Conservation (phyloP, 2,113 vertebrate genomes). For the Pionites leucogaster region DNA sequence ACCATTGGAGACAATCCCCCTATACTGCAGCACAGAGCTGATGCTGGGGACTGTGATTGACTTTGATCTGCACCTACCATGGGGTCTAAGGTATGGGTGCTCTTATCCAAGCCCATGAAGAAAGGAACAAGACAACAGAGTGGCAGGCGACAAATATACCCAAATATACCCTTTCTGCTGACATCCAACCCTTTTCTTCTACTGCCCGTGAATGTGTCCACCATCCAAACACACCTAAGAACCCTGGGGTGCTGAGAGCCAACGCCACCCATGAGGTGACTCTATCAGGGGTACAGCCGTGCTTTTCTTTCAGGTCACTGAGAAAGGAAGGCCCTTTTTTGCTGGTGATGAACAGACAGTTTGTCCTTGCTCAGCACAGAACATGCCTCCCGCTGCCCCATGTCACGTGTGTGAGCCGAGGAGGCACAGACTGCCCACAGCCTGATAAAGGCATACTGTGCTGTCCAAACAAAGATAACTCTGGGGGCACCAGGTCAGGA, state of each 20-base stretch:
- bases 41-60: not conserved
- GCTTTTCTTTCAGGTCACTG: not conserved
- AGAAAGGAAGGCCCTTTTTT: not conserved
- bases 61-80: not conserved
- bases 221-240: not conserved
- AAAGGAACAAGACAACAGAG: not conserved
- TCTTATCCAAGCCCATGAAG: not conserved
- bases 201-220: fast-evolving
- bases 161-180: not conserved
- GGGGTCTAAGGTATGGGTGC: fast-evolving
- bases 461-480: not conserved
- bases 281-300: not conserved
- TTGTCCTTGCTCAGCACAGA: not conserved
- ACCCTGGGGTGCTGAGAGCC: not conserved
- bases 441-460: not conserved
- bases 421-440: not conserved
- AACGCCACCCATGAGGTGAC: not conserved
- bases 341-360: not conserved
- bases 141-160: not conserved
- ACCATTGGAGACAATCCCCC: not conserved
- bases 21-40: not conserved
- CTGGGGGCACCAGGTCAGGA: not conserved
- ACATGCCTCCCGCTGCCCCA: not conserved
- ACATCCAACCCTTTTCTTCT: not conserved
- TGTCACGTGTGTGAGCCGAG: not conserved